A percentile compares a stretch with the other conserved stretches of the same genome.
Evolutionary conservation across 2,888 invertebrate genomes (phyloP).

Genomic region (Cecidostiba fungosa): DNA sequence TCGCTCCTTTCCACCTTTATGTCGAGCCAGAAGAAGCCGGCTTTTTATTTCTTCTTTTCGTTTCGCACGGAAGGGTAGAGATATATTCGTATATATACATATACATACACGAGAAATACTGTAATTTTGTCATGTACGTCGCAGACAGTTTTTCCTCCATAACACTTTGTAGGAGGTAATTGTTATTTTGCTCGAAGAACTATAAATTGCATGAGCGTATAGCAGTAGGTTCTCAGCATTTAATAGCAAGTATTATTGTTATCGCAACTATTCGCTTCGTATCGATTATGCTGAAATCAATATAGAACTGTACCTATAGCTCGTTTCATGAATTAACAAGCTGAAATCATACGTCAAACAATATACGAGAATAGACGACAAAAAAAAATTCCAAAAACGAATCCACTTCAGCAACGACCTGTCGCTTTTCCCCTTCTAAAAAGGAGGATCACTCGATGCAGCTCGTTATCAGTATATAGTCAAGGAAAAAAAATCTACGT

Average conservation of each 20-base stretch:
- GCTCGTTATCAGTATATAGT: not conserved
- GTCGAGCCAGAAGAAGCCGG: not conserved
- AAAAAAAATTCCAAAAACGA: not conserved
- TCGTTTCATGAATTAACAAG: too few species aligned
- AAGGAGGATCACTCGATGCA: not conserved
- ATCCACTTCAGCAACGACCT: not conserved
- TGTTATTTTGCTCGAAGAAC: not conserved
- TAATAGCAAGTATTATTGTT: too few species aligned
- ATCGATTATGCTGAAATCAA: too few species aligned
- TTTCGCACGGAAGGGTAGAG: not conserved
- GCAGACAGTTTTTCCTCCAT: not conserved
- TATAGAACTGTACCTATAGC: too few species aligned
- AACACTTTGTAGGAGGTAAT: not conserved
- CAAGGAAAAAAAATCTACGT: not conserved
- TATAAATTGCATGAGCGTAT: not conserved
- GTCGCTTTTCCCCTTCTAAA: not conserved
- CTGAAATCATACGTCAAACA: too few species aligned
- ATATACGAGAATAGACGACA: not conserved
- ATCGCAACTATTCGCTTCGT: too few species aligned
- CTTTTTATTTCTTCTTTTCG: not conserved
- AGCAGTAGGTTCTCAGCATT: too few species aligned
- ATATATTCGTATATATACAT: not conserved
- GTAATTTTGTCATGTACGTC: not conserved
- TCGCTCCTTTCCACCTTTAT: slow-evolving; percentile 30
- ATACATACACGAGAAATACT: not conserved